Evolutionary conservation across 2,888 invertebrate genomes (phyloP), one percentile per base, ranked within the genome.

Genomic region (Cantharis flavilabris): DNA sequence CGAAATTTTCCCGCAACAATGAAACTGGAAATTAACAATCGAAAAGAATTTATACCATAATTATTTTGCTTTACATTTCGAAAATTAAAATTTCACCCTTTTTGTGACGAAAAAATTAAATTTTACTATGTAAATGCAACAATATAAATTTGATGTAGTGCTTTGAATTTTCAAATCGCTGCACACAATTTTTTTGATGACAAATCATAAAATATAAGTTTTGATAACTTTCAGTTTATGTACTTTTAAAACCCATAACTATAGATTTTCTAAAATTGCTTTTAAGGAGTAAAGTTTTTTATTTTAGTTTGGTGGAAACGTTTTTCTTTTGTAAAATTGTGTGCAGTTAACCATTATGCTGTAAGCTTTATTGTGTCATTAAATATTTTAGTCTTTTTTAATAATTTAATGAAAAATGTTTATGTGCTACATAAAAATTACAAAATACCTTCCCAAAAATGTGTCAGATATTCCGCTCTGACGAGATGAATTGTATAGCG

Each of bases 181-280:
- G 65, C 65, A 67, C 23, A 67, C 65, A 67, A 23, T 23, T 67
- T 67, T 67, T 67, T 26, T 20, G 65, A 23, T 67, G 23, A 26
- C 65, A 67, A 67, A 67, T 67, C 65, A 67, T 67, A 67, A 67
- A 67, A 67, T 67, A 23, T 23, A 67, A 67, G 65, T 26, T 67
- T 26, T 67, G 65, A 67, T 67, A 67, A 67, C 65, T 67, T 67
- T 20, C 20, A 26, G 20, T 67, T 67, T 67, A 67, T 67, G 65
- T 23, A 67, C 65, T 67, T 67, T 67, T 67, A 67, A 67, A 67
- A 67, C 65, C 26, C 26, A 20, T 67, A 23, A 67, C 23, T 67
- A 67, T 67, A n/a, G 65, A 67, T 67, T 67, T 67, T 67, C 13
- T 11, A 23, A 20, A 67, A 67, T 67, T 67, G 65, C 65, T 67